Evolutionary conservation across 2,888 invertebrate genomes (phyloP).

Genomic region (Euzophera pinguis): DNA sequence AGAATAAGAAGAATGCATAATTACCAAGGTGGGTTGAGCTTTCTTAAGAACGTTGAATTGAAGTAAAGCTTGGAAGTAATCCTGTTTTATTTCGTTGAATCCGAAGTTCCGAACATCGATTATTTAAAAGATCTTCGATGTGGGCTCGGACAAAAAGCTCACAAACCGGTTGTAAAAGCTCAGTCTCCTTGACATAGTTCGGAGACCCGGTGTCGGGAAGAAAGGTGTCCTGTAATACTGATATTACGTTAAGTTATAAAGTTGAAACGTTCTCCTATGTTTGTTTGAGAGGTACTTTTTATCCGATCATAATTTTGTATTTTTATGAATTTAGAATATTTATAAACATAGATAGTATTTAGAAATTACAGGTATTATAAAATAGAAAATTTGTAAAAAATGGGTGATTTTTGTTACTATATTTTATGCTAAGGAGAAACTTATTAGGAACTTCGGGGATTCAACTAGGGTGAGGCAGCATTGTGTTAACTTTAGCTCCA

Average conservation of each 20-base stretch:
- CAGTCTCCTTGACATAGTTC: slow-evolving; percentile 66
- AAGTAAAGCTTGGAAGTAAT: neutral
- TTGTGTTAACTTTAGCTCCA: too few species aligned
- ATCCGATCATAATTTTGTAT: neutral
- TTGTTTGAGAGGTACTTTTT: neutral
- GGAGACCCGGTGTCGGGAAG: slow-evolving; percentile 43
- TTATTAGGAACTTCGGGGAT: too few species aligned
- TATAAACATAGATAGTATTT: too few species aligned
- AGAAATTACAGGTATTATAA: too few species aligned
- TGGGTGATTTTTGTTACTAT: too few species aligned
- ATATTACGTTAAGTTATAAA: slow-evolving; percentile 5
- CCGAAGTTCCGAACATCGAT: neutral
- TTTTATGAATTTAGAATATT: too few species aligned
- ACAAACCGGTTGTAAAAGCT: slow-evolving; percentile 59
- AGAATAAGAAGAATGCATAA: too few species aligned
- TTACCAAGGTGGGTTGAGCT: too few species aligned
- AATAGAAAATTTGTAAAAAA: too few species aligned
- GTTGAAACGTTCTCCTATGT: neutral
- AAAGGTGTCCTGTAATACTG: slow-evolving; percentile 33
- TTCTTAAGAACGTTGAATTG: too few species aligned
- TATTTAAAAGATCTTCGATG: slow-evolving; percentile 18
- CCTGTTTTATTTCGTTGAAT: neutral
- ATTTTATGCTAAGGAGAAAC: too few species aligned
- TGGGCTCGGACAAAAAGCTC: slow-evolving; percentile 31
- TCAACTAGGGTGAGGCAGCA: too few species aligned